Percentiles rank a stretch among this genome's conserved stretches.
Conservation (phyloP, 2,888 invertebrate species). For the Dynastes grantii region DNA sequence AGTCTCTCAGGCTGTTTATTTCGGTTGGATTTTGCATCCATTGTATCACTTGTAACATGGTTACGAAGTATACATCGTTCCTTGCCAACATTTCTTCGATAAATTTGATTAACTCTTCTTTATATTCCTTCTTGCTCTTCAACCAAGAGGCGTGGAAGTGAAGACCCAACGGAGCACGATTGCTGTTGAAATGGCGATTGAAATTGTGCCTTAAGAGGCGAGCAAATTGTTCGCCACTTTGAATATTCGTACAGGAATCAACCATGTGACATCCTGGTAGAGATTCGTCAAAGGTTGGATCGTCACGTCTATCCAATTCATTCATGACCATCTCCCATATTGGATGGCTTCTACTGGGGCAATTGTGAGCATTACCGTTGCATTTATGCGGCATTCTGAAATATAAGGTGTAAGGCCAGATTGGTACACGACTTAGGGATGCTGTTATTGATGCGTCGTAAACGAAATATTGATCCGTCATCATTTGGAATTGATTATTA, state of each 20-base stretch:
- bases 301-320: slow-evolving; percentile 93
- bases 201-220: slow-evolving; percentile 94
- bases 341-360: slow-evolving; percentile 91
- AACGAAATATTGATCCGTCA: slow-evolving; percentile 95
- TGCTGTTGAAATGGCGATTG: slow-evolving; percentile 93
- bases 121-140: slow-evolving; percentile 94
- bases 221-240: slow-evolving; percentile 91
- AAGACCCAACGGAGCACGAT: slow-evolving; percentile 93
- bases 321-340: slow-evolving; percentile 99
- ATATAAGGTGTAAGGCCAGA: slow-evolving; percentile 98
- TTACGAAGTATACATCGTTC: slow-evolving; percentile 95
- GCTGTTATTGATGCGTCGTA: slow-evolving; percentile 97
- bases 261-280: slow-evolving; percentile 96
- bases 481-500: slow-evolving; percentile 97
- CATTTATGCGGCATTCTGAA: slow-evolving; percentile 97
- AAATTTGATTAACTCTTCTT: slow-evolving; percentile 92
- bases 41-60: slow-evolving; percentile 90
- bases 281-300: slow-evolving; percentile 94
- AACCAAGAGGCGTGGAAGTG: slow-evolving; percentile 97
- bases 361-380: slow-evolving; percentile 94
- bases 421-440: slow-evolving; percentile 89
- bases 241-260: slow-evolving; percentile 94
- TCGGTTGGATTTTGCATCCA: slow-evolving; percentile 98
- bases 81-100: slow-evolving; percentile 93
- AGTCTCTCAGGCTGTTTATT: slow-evolving; percentile 87